Evolutionary conservation across 2,797 vertebrate genomes (phyloP).

Genomic region (Delichon dasypus): DNA sequence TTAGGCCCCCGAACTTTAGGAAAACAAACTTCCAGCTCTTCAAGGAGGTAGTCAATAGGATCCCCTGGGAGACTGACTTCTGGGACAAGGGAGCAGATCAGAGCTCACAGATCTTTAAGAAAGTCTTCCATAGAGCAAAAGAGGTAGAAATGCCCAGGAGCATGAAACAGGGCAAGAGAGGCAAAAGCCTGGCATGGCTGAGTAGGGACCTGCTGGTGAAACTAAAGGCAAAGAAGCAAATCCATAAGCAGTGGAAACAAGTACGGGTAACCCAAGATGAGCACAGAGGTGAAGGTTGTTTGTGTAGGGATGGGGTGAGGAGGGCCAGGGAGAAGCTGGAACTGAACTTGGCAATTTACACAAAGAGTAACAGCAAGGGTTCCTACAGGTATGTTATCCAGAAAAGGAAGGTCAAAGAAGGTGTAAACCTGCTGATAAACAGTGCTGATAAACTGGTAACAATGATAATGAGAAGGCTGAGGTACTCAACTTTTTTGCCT

Average conservation of each 20-base stretch:
- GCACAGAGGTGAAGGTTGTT: rapidly evolving
- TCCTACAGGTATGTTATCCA: background rate
- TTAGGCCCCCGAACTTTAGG: background rate
- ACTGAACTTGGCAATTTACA: background rate
- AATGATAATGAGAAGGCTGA: background rate
- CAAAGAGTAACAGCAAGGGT: background rate
- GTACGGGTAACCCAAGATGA: background rate
- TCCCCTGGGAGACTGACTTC: background rate
- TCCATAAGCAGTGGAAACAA: background rate
- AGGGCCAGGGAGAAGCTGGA: background rate
- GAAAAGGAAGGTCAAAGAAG: background rate
- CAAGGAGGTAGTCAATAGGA: background rate
- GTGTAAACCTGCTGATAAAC: background rate
- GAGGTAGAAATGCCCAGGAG: background rate
- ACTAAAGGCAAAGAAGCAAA: background rate
- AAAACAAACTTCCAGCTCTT: background rate
- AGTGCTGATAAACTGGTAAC: background rate
- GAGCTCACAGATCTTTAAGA: background rate
- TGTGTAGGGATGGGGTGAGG: background rate
- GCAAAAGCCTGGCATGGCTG: background rate
- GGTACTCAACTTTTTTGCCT: background rate
- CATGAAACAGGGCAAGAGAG: background rate
- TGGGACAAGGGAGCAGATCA: background rate
- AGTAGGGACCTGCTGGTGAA: background rate
- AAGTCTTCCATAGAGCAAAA: background rate